Base-by-base conservation (phyloP, 2,888 invertebrate species). In the Anorthoa munda region DNA sequence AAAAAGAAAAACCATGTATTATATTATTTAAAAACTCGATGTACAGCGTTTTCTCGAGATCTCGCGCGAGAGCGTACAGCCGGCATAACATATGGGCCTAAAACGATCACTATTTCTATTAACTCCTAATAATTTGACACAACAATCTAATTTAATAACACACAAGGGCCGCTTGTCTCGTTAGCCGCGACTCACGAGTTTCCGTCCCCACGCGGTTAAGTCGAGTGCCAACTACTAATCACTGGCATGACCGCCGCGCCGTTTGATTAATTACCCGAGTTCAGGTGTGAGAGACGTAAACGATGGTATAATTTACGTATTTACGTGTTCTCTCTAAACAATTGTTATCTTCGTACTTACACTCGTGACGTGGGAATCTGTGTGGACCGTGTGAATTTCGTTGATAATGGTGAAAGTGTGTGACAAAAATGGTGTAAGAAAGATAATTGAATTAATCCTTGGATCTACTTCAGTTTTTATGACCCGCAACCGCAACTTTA, bases 261-360 rank as follows among this genome's bases (percentile, higher is more conserved):
- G 65, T 67, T 71, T 82, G 77, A 84, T 84, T 82, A 80, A 84
- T 84, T 75, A 75, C 73, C 70, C 48, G 13, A 66, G 77, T 70
- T 76, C 77, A 82, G 82, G 79, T 72, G 82, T 73, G 50, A 66
- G 73, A 66, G 77, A 84, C 71, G 66, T 79, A 72, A 80, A 82
- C 66, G 80, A 68, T 66, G 53, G 51, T 74, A 39, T 39, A 66
- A 77, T 75, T 72, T 82, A 71, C 65, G 67, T 74, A 77, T 75
- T 74, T 82, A 71, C 56, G 67, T 70, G 67, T 53, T 71, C 55
- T 70, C 56, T 72, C 73, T 69, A 74, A 72, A 74, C 63, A 65
- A 63, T 77, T 58, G 65, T 70, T 73, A 77, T 72, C 63, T 69
- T 60, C 53, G 26, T 55, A 53, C 39, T 60, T 18, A 63, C 55